Evolutionary conservation across 2,113 vertebrate species (phyloP).

Genomic region (Mungos mungo): DNA sequence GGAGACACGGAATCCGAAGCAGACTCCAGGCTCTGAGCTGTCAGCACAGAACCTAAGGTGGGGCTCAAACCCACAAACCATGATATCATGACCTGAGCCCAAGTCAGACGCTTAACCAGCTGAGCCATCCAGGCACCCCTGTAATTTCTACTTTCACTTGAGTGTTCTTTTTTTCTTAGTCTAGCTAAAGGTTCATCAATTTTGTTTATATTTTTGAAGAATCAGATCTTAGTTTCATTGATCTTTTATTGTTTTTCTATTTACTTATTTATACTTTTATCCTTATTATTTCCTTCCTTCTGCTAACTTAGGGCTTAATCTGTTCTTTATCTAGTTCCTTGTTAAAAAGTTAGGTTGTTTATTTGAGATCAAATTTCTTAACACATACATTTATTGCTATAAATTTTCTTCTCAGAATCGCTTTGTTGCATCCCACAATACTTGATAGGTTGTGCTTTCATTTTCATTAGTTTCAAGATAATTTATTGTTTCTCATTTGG

Average conservation of each 20-base stretch:
- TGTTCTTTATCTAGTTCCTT: neutral
- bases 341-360: neutral
- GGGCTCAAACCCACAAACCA: too few species aligned
- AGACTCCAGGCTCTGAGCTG: too few species aligned
- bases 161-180: neutral
- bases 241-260: neutral
- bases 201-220: neutral
- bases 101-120: too few species aligned
- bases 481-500: neutral
- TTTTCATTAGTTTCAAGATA: neutral
- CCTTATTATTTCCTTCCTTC: neutral
- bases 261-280: neutral
- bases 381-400: neutral
- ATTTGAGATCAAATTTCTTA: neutral
- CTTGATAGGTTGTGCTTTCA: neutral
- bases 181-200: neutral
- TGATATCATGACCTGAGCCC: too few species aligned
- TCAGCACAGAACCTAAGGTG: too few species aligned
- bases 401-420: neutral
- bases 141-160: neutral
- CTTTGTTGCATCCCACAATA: neutral
- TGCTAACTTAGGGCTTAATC: neutral
- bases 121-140: too few species aligned
- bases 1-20: too few species aligned
- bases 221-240: neutral